phyloP scores from a whole-genome alignment of 2,888 invertebrate species.

The Zaprionus bogoriensis region DNA sequence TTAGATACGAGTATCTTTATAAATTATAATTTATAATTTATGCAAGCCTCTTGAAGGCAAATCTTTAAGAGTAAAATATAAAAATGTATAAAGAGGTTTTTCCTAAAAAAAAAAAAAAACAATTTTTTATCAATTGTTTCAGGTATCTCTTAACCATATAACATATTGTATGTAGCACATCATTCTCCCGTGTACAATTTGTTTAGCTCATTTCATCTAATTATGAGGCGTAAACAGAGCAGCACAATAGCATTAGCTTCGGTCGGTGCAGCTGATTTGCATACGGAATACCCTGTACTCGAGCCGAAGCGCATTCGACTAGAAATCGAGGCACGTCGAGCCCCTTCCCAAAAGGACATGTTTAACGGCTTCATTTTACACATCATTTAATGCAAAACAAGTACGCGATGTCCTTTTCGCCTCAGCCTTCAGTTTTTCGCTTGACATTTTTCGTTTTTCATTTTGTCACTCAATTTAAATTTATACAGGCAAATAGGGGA shows the following conservation, averaged over 20 bases:
- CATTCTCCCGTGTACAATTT: not conserved
- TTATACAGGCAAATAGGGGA: conserved; percentile 38
- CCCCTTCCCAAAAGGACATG: conserved; percentile 75
- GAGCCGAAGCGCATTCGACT: conserved; percentile 17
- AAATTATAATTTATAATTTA: no score
- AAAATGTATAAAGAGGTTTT: no score
- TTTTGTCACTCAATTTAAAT: conserved; percentile 76
- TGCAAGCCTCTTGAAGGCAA: no score
- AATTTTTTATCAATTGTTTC: not conserved
- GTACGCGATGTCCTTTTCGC: conserved; percentile 24
- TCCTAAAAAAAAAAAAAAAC: not conserved
- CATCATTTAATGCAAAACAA: conserved; percentile 80
- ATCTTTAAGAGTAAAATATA: no score
- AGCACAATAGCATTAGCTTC: not conserved
- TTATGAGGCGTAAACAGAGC: not conserved
- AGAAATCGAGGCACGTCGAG: conserved; percentile 12
- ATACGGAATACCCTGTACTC: conserved; percentile 33
- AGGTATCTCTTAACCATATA: not conserved
- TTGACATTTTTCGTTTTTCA: conserved; percentile 23
- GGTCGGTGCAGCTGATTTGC: conserved; percentile 51
- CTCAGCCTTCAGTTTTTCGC: conserved; percentile 7
- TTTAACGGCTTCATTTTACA: conserved; percentile 80
- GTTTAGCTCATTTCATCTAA: not conserved
- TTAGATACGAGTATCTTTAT: no score
- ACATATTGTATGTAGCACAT: not conserved